Evolutionary conservation across 2,113 vertebrate genomes (phyloP), one percentile per base, ranked within the genome.

Genomic region (Cyprinus carpio): DNA sequence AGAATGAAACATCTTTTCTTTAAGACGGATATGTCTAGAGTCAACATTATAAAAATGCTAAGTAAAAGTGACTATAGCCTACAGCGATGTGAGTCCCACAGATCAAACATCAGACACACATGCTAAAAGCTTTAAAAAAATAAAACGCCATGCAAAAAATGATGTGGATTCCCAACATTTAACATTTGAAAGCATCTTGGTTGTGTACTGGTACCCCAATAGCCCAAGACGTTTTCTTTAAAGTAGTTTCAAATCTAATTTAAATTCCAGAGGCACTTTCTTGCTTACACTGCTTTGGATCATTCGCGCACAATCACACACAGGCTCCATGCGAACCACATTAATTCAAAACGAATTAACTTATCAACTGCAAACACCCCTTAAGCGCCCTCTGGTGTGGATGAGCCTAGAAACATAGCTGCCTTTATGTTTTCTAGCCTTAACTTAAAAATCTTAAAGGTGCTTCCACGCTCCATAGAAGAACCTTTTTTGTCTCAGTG

Each of bases 211-310:
- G 4, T 62, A 29, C 25, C n/a, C 13, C 60, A 64, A 25, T 9
- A 62, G 27, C 27, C 27, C 27, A 27, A 18, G 13, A 16, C 16
- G 16, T 69, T 20, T 64, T 23, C 29, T 69, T 69, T 69, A 20
- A 69, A 40, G 67, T 71, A 40, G 31, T 69, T 69, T 34, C 29
- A 69, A 69, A 18, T 69, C 65, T 34, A 69, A 69, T 69, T 69
- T 20, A 69, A 69, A 34, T 34, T 34, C 65, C 29, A 31, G 62
- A 65, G 25, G 62, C 25, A 27, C 25, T 65, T 34, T 20, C 15
- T 69, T 75, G 71, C 71, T 43, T 74, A n/a, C 12, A 46, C 11
- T 16, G 71, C 71, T 74, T 74, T 49, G 72, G n/a, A n/a, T 75
- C 72, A 75, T 27, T 1, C 25, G n/a, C n/a, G n/a, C n/a, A n/a